Percentiles rank a stretch among this genome's conserved stretches.
phyloP scores from a whole-genome alignment of 2,888 invertebrate species.

The Phengaris alcon region DNA sequence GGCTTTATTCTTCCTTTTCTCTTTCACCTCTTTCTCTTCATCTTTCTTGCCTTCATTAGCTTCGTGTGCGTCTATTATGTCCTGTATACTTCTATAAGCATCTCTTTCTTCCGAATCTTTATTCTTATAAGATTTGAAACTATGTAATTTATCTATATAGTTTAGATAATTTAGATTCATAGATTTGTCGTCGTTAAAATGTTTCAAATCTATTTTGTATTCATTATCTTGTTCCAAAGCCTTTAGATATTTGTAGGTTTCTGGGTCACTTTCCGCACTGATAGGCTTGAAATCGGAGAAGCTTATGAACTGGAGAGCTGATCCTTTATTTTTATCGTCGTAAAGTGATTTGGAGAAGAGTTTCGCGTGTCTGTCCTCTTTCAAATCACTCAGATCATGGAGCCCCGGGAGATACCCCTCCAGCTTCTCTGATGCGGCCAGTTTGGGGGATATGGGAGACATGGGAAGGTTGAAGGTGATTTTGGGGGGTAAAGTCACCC shows the following conservation, averaged over 20 bases:
- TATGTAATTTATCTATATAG: conserved; percentile 27
- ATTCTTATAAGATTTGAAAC: conserved; percentile 49
- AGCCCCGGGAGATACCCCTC: conserved; percentile 44
- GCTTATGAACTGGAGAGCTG: conserved; percentile 52
- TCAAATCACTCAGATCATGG: conserved; percentile 47
- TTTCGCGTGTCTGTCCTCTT: conserved; percentile 49
- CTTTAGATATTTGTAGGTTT: conserved; percentile 63
- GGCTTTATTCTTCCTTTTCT: conserved; percentile 28
- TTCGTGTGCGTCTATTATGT: conserved; percentile 66
- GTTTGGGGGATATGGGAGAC: conserved; percentile 37
- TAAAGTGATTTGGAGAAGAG: conserved; percentile 42
- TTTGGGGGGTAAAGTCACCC: conserved; percentile 53
- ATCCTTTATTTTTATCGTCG: conserved; percentile 44
- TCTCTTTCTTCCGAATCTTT: conserved; percentile 42
- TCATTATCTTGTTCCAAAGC: conserved; percentile 54
- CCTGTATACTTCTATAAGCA: conserved; percentile 61
- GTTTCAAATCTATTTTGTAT: conserved; percentile 44
- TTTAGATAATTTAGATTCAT: not conserved
- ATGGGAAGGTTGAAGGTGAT: conserved; percentile 43
- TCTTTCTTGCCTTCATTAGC: conserved; percentile 49
- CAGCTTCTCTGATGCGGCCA: conserved; percentile 56
- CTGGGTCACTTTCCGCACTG: conserved; percentile 58
- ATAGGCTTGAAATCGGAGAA: conserved; percentile 59
- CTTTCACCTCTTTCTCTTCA: conserved; percentile 44
- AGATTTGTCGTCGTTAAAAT: conserved; percentile 17